phyloP scores from a whole-genome alignment of 2,888 invertebrate genomes.

The Epirrhoe tristata region DNA sequence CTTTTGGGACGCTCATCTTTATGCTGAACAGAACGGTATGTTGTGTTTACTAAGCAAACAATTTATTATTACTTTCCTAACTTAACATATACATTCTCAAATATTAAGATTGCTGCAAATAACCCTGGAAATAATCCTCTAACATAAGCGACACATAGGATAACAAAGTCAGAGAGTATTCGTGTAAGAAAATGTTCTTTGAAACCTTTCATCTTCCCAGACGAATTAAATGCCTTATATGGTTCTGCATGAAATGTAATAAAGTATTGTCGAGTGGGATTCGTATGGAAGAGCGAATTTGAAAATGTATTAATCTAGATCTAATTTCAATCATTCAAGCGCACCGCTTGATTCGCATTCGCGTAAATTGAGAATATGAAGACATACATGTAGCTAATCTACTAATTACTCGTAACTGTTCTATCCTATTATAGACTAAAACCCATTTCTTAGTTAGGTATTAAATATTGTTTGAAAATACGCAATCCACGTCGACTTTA shows the following conservation, averaged over 20 bases:
- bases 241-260: conserved; percentile 32
- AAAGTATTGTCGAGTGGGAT: conserved; percentile 29
- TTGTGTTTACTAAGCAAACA: conserved; percentile 57
- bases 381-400: not conserved
- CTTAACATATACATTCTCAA: not conserved
- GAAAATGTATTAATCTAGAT: conserved; percentile 31
- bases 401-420: not conserved
- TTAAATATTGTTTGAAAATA: not conserved
- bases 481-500: no score
- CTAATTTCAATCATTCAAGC: conserved; percentile 32
- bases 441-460: not conserved
- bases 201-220: conserved; percentile 13
- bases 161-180: conserved; percentile 8
- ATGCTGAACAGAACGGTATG: conserved; percentile 63
- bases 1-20: conserved; percentile 60
- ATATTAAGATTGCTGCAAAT: not conserved
- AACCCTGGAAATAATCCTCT: not conserved
- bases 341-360: conserved; percentile 25
- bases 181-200: conserved; percentile 14
- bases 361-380: conserved; percentile 14
- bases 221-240: conserved; percentile 19
- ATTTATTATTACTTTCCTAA: not conserved
- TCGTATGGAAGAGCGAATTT: conserved; percentile 30
- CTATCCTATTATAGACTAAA: no score
- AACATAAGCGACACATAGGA: conserved; percentile 25